Evolutionary conservation across 1,140 invertebrate species (phyloP).

Genomic region (Cyclina sinensis): DNA sequence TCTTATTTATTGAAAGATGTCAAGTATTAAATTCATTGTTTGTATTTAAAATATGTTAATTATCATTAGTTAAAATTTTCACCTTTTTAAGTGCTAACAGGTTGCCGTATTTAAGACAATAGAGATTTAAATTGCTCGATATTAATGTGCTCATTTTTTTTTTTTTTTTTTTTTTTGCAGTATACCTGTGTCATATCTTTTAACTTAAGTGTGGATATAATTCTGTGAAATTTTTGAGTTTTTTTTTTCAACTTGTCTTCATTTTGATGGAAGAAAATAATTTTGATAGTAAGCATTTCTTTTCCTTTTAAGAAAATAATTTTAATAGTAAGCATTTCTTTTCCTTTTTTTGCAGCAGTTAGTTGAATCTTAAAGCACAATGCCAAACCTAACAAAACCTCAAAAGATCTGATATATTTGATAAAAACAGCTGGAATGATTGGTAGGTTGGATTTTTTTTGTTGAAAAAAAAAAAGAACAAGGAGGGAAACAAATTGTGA

Average conservation of each 20-base stretch:
- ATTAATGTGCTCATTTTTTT: constrained; percentile 33
- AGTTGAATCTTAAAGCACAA: background rate
- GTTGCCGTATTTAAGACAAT: background rate
- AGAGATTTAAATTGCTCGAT: constrained; percentile 36
- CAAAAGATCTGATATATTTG: constrained; percentile 28
- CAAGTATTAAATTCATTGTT: background rate
- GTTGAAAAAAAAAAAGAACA: background rate
- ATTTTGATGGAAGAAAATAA: too few relatives aligned
- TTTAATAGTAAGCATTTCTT: too few relatives aligned
- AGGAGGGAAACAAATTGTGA: background rate
- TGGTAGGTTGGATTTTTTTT: background rate
- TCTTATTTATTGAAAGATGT: background rate
- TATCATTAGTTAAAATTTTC: background rate
- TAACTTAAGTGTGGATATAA: too few relatives aligned
- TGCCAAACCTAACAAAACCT: constrained; percentile 16
- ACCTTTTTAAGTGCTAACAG: constrained; percentile 19
- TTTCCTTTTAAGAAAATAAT: too few relatives aligned
- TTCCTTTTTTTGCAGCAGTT: too few relatives aligned
- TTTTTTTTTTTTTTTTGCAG: background rate
- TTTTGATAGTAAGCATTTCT: too few relatives aligned
- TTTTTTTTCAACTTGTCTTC: too few relatives aligned
- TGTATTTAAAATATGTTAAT: background rate
- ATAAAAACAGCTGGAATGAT: background rate
- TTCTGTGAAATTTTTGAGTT: too few relatives aligned
- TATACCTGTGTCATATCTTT: too few relatives aligned